phyloP scores from a whole-genome alignment of 30 jellyfish, hydroid and myxozoan species.

The Turritopsis rubra region DNA sequence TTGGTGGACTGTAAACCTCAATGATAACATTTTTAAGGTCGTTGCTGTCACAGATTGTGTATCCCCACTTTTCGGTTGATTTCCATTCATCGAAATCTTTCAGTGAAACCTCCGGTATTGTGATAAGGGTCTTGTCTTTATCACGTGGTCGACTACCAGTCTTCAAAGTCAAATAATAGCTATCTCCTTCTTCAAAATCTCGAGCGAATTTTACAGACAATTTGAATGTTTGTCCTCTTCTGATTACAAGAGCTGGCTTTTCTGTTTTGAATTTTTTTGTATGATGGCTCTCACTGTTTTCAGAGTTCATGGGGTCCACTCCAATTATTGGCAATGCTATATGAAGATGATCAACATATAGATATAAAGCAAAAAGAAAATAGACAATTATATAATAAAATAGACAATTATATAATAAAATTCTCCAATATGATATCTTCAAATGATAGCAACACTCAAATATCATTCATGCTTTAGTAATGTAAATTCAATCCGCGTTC shows the following conservation, averaged over 20 bases:
- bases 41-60: not conserved
- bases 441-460: no score
- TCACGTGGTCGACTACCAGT: conserved; percentile 48
- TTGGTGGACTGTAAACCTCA: conserved; percentile 71
- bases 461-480: no score
- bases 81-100: not conserved
- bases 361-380: no score
- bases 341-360: conserved; percentile 1
- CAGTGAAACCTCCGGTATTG: not conserved
- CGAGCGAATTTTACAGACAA: conserved; percentile 7
- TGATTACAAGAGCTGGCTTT: conserved; percentile 6
- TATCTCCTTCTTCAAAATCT: conserved; percentile 20
- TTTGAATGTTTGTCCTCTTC: conserved; percentile 34
- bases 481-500: no score
- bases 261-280: conserved; percentile 29
- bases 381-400: not conserved
- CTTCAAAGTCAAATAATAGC: conserved; percentile 16
- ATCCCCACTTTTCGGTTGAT: conserved; percentile 20
- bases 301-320: not conserved
- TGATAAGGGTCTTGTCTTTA: conserved; percentile 11
- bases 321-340: not conserved
- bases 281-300: not conserved
- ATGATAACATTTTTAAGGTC: conserved; percentile 23
- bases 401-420: no score
- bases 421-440: no score